Conservation (phyloP, 2,797 vertebrate species). For the Chiloscyllium punctatum region DNA sequence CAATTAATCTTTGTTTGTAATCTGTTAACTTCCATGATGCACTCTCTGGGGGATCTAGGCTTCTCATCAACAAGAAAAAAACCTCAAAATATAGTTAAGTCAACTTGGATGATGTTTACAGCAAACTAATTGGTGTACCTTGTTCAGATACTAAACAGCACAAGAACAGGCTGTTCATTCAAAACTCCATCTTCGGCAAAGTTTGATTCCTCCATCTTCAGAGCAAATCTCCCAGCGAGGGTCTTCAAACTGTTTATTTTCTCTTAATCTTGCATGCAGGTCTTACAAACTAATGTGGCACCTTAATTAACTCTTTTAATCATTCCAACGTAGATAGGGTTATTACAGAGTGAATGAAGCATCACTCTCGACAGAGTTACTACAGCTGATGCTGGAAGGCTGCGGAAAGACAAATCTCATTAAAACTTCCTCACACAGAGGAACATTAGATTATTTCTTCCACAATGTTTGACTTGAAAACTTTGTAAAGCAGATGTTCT, state of each 20-base stretch:
- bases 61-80: not conserved
- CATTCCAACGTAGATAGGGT: not conserved
- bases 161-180: not conserved
- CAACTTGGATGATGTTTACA: not conserved
- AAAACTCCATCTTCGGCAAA: not conserved
- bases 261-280: not conserved
- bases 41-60: not conserved
- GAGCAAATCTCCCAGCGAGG: not conserved
- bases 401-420: not conserved
- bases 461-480: slow-evolving; percentile 52
- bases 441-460: slow-evolving; percentile 42
- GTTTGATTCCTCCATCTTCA: not conserved
- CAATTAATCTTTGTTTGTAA: too few species aligned
- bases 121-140: not conserved
- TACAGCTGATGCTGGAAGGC: not conserved
- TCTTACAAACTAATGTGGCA: not conserved
- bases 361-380: not conserved
- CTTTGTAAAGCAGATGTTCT: slow-evolving; percentile 36
- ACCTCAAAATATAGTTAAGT: not conserved
- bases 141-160: not conserved
- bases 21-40: too few species aligned
- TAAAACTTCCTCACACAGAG: not conserved
- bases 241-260: not conserved
- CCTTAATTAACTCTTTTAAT: slow-evolving; percentile 27
- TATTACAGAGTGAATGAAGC: not conserved